Conservation (phyloP, 2,888 invertebrate genomes). For the Leptinotarsa rubiginosa region DNA sequence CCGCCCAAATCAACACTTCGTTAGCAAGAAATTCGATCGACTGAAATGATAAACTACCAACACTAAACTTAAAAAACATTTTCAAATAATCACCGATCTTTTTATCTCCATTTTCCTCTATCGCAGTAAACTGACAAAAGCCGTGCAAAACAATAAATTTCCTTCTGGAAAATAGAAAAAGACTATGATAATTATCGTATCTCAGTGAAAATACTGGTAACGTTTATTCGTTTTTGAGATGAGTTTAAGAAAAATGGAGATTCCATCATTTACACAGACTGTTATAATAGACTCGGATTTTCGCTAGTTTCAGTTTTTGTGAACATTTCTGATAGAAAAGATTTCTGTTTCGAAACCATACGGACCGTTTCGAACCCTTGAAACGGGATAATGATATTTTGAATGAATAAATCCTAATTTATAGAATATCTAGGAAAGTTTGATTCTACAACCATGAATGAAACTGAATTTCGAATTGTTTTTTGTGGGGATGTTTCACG, state of each 20-base stretch:
- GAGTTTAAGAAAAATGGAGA: background rate
- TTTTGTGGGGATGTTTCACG: too few species aligned
- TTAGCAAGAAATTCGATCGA: background rate
- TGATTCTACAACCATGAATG: too few species aligned
- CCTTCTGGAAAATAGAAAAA: background rate
- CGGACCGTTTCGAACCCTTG: too few species aligned
- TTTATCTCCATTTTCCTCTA: background rate
- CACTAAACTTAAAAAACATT: background rate
- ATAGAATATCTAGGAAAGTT: too few species aligned
- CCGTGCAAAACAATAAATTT: background rate
- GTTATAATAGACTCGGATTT: background rate
- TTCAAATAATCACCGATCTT: background rate
- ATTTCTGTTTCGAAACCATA: background rate
- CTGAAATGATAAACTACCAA: background rate
- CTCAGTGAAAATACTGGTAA: background rate
- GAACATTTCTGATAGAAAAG: background rate
- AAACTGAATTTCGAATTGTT: too few species aligned
- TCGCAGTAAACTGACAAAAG: background rate
- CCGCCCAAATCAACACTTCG: background rate
- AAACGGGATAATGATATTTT: too few species aligned
- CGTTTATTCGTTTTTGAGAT: background rate
- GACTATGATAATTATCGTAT: background rate
- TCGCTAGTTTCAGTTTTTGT: background rate
- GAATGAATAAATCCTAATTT: too few species aligned
- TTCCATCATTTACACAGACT: background rate